Base-by-base conservation (phyloP, 2,797 vertebrate species). In the Telmatherina bonti region DNA sequence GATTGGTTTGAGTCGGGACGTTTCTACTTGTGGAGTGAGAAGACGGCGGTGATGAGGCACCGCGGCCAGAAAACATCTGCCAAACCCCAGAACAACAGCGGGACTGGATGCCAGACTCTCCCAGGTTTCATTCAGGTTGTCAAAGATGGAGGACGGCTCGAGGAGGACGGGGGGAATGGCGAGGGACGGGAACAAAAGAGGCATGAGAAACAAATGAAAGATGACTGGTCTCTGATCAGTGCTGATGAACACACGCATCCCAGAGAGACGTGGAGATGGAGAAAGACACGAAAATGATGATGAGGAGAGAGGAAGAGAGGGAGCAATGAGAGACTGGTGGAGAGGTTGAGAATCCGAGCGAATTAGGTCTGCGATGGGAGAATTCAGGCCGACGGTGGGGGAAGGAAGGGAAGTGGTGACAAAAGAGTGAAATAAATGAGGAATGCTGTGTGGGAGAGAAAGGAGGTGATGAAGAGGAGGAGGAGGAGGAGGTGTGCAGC, bases 361-460 rank as follows among this genome's bases (percentile, higher is more conserved):
- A 79, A 64, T 26, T 67, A 85, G 70, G 70, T 80, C 60, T 66
- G 76, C 68, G 76, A 76, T 72, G 49, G 78, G 66, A 84, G 66
- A 82, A 87, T 83, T 78, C 67, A 82, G 77, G 79, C 75, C 45
- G 47, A 38, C 65, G 79, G 76, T 74, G 74, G 81, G 70, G 71
- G 81, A 79, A 79, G 38, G 16, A 18, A 51, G 75, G 70, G 66
- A 78, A 71, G 62, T 22, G 29, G 66, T 20, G 64, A 83, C 76
- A 86, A 83, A 63, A 43, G 60, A 82, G 64, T 58, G 38, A 72
- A 74, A 53, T 53, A 53, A 83, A 82, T 38, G 57, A 70, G 70
- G 59, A 79, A 47, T 66, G 29, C 38, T 66, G 81, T 68, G 78
- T 85, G 51, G 76, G 78, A 80, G 68, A 76, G 62, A 75, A 45